A percentile compares a stretch with the other conserved stretches of the same genome.
Conservation (phyloP, 2,113 vertebrate species). For the Larimichthys polyactis region DNA sequence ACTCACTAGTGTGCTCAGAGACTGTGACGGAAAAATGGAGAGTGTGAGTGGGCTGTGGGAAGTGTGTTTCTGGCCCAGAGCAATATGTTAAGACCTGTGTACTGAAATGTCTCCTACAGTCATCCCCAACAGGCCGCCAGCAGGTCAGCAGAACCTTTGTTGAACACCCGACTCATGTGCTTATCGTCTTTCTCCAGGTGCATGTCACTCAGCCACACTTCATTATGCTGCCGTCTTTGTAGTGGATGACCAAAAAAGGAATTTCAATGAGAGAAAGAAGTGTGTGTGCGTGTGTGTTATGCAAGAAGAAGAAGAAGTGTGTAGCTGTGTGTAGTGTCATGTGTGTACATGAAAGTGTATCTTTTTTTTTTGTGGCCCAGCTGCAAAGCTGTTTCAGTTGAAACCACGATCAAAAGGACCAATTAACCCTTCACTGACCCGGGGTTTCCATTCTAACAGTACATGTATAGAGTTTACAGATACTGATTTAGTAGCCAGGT, state of each 20-base stretch:
- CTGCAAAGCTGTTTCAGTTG: background rate
- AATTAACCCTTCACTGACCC: constrained; percentile 4
- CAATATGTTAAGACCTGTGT: constrained; percentile 50
- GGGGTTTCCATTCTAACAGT: background rate
- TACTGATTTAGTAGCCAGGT: background rate
- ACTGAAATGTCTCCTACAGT: constrained; percentile 47
- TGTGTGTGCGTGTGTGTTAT: constrained; percentile 13
- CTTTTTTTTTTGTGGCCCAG: background rate
- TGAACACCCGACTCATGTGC: constrained; percentile 51
- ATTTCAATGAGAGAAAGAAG: constrained; percentile 23
- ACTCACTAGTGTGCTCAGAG: constrained; percentile 52
- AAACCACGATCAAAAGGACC: background rate
- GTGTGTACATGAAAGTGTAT: background rate
- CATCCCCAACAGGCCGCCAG: constrained; percentile 24
- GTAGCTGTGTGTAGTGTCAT: background rate
- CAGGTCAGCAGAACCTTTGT: constrained; percentile 53
- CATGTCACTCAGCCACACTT: constrained; percentile 69
- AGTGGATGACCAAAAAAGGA: background rate
- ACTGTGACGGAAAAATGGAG: constrained; percentile 59
- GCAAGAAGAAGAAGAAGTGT: background rate
- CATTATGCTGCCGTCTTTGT: constrained; percentile 59
- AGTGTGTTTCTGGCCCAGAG: constrained; percentile 55
- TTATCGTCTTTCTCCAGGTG: constrained; percentile 70
- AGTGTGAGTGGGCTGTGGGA: constrained; percentile 53
- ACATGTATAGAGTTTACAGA: background rate